Conservation (phyloP, 2,888 invertebrate species). For the Xiphydria camelus region DNA sequence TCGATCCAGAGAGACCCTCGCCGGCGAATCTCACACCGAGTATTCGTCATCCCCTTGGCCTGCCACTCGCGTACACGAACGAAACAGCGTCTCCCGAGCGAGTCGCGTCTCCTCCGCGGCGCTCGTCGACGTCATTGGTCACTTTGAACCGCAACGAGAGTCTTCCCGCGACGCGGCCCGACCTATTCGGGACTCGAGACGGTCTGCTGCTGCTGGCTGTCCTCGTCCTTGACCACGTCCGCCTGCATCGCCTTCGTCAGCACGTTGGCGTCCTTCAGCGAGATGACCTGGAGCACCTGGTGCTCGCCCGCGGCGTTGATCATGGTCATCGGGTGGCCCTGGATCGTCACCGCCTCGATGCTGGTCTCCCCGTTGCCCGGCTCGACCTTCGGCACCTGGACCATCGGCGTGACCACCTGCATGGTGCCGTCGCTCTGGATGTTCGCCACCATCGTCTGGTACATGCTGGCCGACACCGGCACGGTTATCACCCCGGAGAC, state of each 20-base stretch:
- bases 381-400: constrained; percentile 82
- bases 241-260: constrained; percentile 80
- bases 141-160: too few relatives aligned
- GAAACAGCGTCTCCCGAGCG: too few relatives aligned
- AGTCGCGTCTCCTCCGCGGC: too few relatives aligned
- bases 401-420: constrained; percentile 78
- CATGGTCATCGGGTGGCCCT: constrained; percentile 82
- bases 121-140: too few relatives aligned
- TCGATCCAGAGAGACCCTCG: too few relatives aligned
- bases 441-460: constrained; percentile 93
- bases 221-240: constrained; percentile 53
- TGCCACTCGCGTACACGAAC: too few relatives aligned
- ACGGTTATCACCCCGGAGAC: constrained; percentile 95
- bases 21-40: too few relatives aligned
- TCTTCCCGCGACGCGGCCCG: background rate
- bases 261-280: constrained; percentile 81
- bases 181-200: constrained; percentile 59
- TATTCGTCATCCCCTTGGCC: too few relatives aligned
- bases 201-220: constrained; percentile 51
- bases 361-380: constrained; percentile 71
- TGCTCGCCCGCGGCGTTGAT: constrained; percentile 68
- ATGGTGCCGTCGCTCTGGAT: constrained; percentile 83
- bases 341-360: constrained; percentile 76
- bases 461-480: constrained; percentile 93
- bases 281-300: constrained; percentile 82